phyloP scores from a whole-genome alignment of 2,888 invertebrate species.

The Ectobius pallidus region DNA sequence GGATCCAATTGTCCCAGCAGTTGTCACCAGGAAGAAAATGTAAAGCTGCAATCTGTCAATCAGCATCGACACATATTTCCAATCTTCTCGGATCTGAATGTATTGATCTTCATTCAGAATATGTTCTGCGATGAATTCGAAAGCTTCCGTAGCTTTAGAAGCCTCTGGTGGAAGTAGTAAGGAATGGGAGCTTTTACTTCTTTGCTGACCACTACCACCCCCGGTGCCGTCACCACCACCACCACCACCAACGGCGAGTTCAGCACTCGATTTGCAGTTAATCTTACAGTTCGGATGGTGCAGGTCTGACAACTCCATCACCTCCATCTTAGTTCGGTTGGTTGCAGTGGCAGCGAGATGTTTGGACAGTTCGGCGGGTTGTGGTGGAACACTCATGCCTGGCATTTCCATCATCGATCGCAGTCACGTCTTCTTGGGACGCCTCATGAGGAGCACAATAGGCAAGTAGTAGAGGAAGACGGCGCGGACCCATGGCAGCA shows the following conservation, averaged over 20 bases:
- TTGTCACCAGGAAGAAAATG: constrained; percentile 95
- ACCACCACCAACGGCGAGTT: constrained; percentile 51
- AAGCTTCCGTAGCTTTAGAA: constrained; percentile 94
- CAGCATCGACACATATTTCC: constrained; percentile 99
- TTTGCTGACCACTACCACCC: constrained; percentile 74
- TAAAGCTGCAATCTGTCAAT: constrained; percentile 95
- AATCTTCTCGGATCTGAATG: constrained; percentile 97
- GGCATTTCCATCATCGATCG: constrained; percentile 99
- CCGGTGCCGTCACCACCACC: constrained; percentile 65
- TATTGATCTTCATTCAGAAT: constrained; percentile 97
- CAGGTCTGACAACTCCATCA: constrained; percentile 91
- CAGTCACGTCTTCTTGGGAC: constrained; percentile 91
- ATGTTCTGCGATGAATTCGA: constrained; percentile 98
- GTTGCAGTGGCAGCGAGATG: constrained; percentile 59
- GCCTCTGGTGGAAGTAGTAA: constrained; percentile 91
- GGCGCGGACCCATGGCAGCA: constrained; percentile 96
- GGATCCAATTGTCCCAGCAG: constrained; percentile 94
- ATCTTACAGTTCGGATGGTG: constrained; percentile 97
- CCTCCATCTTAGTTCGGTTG: constrained; percentile 86
- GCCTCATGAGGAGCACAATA: constrained; percentile 90
- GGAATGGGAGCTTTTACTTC: constrained; percentile 91
- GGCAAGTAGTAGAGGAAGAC: constrained; percentile 96
- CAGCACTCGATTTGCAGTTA: constrained; percentile 79
- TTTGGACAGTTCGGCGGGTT: constrained; percentile 84
- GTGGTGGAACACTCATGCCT: constrained; percentile 85